Percentiles rank a stretch among this genome's conserved stretches.
Evolutionary conservation across 2,113 vertebrate species (phyloP).

Genomic region (Phainopepla nitens): DNA sequence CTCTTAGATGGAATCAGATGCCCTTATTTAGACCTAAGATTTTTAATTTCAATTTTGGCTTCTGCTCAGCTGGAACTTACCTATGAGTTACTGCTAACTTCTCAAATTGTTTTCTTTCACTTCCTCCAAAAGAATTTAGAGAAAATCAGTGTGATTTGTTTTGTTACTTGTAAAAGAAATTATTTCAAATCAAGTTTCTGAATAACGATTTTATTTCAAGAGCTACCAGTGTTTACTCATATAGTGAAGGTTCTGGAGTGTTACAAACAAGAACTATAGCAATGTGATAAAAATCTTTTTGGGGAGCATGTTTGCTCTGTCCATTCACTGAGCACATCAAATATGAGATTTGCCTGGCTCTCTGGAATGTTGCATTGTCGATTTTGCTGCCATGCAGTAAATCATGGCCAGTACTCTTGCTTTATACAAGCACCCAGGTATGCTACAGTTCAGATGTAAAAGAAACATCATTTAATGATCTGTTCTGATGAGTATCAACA

Average conservation of each 20-base stretch:
- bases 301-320: not conserved
- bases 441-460: not conserved
- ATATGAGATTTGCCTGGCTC: not conserved
- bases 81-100: not conserved
- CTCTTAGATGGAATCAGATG: not conserved
- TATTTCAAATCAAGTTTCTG: not conserved
- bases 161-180: not conserved
- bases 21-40: not conserved
- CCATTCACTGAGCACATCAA: not conserved
- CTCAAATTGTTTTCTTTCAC: not conserved
- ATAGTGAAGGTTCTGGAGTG: not conserved
- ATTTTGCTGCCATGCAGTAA: conserved; percentile 46
- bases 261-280: not conserved
- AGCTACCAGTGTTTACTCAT: not conserved
- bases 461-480: not conserved
- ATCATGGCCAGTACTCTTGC: not conserved
- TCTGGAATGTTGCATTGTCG: not conserved
- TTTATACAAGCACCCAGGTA: not conserved
- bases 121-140: not conserved
- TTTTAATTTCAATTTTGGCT: not conserved
- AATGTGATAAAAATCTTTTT: not conserved
- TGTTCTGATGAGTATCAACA: not conserved
- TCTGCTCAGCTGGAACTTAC: not conserved
- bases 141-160: not conserved
- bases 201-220: not conserved